Conservation (phyloP, 2,797 vertebrate species). For the Alauda arvensis region DNA sequence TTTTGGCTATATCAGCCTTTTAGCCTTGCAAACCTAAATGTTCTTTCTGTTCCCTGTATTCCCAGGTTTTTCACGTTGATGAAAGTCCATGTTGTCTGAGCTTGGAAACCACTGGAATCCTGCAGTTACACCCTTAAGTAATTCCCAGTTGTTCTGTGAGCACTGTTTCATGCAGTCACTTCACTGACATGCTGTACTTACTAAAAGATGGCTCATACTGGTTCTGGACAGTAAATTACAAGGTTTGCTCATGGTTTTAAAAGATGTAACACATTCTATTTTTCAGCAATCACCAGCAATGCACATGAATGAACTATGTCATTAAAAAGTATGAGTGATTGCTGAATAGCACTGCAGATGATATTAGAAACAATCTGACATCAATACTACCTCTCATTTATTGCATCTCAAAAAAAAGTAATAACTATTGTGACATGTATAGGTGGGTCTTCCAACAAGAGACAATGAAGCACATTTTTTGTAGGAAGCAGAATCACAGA, state of each 20-base stretch:
- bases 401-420: slow-evolving; percentile 50
- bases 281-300: not conserved
- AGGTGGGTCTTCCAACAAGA: slow-evolving; percentile 26
- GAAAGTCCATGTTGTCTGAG: not conserved
- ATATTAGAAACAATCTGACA: slow-evolving; percentile 32
- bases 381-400: slow-evolving; percentile 27
- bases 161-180: not conserved
- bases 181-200: not conserved
- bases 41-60: not conserved
- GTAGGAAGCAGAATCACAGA: not conserved
- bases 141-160: not conserved
- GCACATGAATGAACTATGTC: not conserved
- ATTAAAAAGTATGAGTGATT: slow-evolving; percentile 32
- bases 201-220: not conserved
- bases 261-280: slow-evolving; percentile 29
- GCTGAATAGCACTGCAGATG: not conserved
- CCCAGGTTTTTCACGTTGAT: not conserved
- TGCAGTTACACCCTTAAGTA: not conserved
- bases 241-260: slow-evolving; percentile 15
- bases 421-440: slow-evolving; percentile 41
- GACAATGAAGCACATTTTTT: slow-evolving; percentile 5
- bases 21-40: not conserved
- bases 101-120: not conserved
- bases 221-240: slow-evolving; percentile 16
- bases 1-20: not conserved